phyloP scores from a whole-genome alignment of 2,888 invertebrate genomes.

The Heliconius aoede region DNA sequence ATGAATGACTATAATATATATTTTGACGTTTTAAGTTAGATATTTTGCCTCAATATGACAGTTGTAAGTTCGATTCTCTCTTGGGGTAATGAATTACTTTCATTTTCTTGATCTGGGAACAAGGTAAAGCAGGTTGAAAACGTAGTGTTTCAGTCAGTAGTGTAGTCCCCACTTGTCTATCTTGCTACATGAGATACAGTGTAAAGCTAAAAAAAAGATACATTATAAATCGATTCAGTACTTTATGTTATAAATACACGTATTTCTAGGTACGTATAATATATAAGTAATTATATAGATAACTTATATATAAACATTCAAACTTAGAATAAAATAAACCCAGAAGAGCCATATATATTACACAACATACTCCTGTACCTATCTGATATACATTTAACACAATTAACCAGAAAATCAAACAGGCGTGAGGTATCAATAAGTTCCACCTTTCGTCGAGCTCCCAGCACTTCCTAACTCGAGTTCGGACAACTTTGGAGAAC shows the following conservation, averaged over 20 bases:
- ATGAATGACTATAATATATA: not conserved
- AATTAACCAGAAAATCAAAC: conserved; percentile 32
- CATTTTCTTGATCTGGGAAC: too few relatives aligned
- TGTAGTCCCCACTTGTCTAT: too few relatives aligned
- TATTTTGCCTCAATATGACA: not conserved
- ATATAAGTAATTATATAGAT: too few relatives aligned
- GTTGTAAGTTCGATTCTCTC: not conserved
- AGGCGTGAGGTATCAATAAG: conserved; percentile 36
- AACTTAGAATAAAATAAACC: not conserved
- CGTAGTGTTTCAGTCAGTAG: too few relatives aligned
- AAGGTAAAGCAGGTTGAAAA: too few relatives aligned
- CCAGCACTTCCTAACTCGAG: conserved; percentile 39
- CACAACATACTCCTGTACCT: not conserved
- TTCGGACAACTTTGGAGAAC: conserved; percentile 40
- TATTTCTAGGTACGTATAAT: too few relatives aligned
- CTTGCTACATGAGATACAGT: too few relatives aligned
- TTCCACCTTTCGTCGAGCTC: conserved; percentile 40
- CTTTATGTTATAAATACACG: too few relatives aligned
- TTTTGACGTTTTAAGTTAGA: not conserved
- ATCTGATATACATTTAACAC: not conserved
- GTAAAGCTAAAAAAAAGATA: too few relatives aligned
- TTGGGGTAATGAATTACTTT: too few relatives aligned
- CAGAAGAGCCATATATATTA: not conserved
- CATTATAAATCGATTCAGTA: too few relatives aligned
- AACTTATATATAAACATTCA: too few relatives aligned